These are phyloP conservation scores for Pogona vitticeps DNA, from an alignment of 2,113 vertebrate genomes.

Conservation along the genomic window DNA sequence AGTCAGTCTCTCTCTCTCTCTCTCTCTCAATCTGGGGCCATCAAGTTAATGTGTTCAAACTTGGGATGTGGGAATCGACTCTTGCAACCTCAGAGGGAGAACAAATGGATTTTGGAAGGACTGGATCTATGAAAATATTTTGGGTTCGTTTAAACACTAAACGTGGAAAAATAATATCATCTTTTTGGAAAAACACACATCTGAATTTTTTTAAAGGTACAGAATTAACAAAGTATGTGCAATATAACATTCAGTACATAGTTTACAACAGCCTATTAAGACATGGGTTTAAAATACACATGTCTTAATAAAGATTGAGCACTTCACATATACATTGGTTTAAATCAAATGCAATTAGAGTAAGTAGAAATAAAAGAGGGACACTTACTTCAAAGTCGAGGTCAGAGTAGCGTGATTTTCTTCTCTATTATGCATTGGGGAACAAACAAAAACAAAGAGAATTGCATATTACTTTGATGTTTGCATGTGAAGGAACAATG, in stretches of 20 bases:
- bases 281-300: conserved; percentile 29
- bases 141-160: neutral
- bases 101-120: neutral
- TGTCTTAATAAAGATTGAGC: conserved; percentile 28
- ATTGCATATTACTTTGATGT: conserved; percentile 70
- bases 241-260: conserved; percentile 8
- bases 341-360: conserved; percentile 58
- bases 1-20: neutral
- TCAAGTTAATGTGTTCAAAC: neutral
- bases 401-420: conserved; percentile 98
- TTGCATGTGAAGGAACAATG: conserved; percentile 61
- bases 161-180: neutral
- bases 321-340: conserved; percentile 50
- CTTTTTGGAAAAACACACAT: neutral
- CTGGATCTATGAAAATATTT: neutral
- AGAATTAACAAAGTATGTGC: neutral
- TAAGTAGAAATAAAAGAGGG: conserved; percentile 67
- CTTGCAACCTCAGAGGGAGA: neutral
- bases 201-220: neutral
- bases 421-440: conserved; percentile 87
- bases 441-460: conserved; percentile 70
- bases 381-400: conserved; percentile 99
- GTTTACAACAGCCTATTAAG: conserved; percentile 16
- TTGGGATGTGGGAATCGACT: neutral
- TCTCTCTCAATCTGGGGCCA: too few species aligned